A percentile compares a stretch with the other conserved stretches of the same genome.
These are phyloP conservation scores for Syngnathus rostellatus DNA, from an alignment of 2,797 vertebrate species.

Conservation along the genomic window DNA sequence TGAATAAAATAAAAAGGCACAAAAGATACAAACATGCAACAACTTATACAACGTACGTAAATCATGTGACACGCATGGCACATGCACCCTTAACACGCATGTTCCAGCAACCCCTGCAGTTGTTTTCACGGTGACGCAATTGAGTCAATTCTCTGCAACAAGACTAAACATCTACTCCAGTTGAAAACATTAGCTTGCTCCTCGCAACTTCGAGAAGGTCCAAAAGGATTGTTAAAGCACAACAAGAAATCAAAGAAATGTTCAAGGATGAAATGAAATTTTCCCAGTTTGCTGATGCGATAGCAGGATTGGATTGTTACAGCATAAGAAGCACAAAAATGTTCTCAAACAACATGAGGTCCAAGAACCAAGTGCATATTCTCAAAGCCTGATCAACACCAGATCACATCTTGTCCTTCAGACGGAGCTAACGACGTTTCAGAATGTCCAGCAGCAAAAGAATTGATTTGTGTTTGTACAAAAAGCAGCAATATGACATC, in stretches of 20 bases:
- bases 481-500: too few species aligned
- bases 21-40: slow-evolving; percentile 3
- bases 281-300: not conserved
- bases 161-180: not conserved
- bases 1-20: not conserved
- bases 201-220: not conserved
- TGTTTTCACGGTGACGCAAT: not conserved
- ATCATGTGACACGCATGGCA: not conserved
- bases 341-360: not conserved
- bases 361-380: not conserved
- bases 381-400: not conserved
- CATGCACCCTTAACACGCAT: not conserved
- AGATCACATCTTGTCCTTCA: not conserved
- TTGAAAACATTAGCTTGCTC: not conserved
- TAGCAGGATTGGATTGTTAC: not conserved
- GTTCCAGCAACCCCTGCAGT: not conserved
- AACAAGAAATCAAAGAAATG: not conserved
- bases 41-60: not conserved
- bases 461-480: not conserved
- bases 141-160: not conserved
- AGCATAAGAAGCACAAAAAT: not conserved
- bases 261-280: not conserved
- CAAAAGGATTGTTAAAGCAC: not conserved
- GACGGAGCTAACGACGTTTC: not conserved
- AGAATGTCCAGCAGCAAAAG: not conserved